Evolutionary conservation across 2,113 vertebrate species (phyloP).

Genomic region (Heterocephalus glaber): DNA sequence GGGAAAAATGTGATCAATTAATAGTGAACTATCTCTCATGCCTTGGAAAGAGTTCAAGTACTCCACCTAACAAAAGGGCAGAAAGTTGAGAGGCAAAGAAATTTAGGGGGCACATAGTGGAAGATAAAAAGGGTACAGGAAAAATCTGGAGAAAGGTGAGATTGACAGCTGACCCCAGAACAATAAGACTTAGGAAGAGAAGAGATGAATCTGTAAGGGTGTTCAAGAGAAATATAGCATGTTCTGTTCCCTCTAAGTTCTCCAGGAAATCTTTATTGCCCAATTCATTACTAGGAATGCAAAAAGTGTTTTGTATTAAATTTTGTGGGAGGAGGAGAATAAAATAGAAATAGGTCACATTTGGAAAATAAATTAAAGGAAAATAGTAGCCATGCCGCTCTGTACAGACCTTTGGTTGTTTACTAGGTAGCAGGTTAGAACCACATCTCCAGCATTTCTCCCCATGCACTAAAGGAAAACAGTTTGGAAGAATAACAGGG

Average conservation of each 20-base stretch:
- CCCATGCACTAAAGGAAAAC: neutral
- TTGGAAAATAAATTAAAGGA: constrained; percentile 19
- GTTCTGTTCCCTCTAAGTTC: neutral
- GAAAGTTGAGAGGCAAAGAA: neutral
- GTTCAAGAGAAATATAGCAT: neutral
- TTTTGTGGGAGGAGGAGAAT: neutral
- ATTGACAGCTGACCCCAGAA: neutral
- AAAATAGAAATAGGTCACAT: neutral
- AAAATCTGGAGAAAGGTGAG: neutral
- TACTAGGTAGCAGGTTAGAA: neutral
- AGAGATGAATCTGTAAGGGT: neutral
- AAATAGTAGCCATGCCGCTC: neutral
- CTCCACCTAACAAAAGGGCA: neutral
- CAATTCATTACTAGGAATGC: neutral
- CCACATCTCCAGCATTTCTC: neutral
- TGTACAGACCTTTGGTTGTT: neutral
- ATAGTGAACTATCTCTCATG: neutral
- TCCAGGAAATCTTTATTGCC: neutral
- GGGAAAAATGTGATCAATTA: neutral
- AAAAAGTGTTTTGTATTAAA: neutral
- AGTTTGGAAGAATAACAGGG: neutral
- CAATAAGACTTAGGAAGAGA: neutral
- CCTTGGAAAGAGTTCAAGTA: neutral
- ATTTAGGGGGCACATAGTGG: neutral
- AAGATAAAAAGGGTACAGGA: neutral